phyloP scores from a whole-genome alignment of 2,888 invertebrate genomes.

The Nebria salina region DNA sequence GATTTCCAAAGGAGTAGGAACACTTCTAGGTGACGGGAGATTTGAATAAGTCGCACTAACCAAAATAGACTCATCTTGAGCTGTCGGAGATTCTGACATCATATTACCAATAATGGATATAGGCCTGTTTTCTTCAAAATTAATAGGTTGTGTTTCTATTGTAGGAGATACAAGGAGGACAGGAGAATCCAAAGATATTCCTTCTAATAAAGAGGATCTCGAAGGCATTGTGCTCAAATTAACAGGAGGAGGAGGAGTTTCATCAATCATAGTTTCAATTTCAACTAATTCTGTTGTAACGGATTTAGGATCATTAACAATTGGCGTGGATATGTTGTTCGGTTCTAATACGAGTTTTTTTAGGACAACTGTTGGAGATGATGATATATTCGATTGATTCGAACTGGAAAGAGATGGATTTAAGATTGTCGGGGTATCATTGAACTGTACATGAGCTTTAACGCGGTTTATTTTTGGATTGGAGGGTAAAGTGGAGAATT shows the following conservation, averaged over 20 bases:
- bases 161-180: neutral
- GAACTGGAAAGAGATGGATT: conserved; percentile 9
- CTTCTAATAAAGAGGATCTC: conserved; percentile 48
- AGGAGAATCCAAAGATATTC: conserved; percentile 7
- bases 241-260: conserved; percentile 62
- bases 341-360: neutral
- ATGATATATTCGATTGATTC: neutral
- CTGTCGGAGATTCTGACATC: conserved; percentile 9
- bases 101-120: conserved; percentile 28
- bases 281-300: neutral
- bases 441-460: conserved; percentile 40
- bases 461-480: conserved; percentile 8
- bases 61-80: conserved; percentile 8
- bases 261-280: conserved; percentile 14
- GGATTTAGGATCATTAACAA: neutral
- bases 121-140: neutral
- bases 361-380: neutral
- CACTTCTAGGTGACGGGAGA: conserved; percentile 33
- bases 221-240: conserved; percentile 64
- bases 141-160: neutral
- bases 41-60: conserved; percentile 26
- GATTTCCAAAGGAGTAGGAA: conserved; percentile 27
- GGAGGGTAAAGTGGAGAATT: conserved; percentile 18
- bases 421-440: conserved; percentile 38
- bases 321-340: neutral